These are phyloP conservation scores for Crotalus viridis DNA, from an alignment of 2,113 vertebrate genomes.

Conservation along the genomic window DNA sequence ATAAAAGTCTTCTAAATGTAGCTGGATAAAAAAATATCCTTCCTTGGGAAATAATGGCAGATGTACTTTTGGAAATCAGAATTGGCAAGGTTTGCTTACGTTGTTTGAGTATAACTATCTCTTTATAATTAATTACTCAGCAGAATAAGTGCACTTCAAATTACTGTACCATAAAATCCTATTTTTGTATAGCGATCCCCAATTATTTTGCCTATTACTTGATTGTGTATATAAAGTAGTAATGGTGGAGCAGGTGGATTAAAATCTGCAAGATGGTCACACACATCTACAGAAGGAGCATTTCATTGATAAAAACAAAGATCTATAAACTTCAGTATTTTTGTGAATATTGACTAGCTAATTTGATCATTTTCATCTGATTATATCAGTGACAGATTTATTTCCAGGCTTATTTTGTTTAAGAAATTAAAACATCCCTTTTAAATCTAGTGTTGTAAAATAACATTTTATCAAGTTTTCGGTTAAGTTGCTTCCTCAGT, in stretches of 20 bases:
- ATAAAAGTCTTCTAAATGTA: constrained; percentile 37
- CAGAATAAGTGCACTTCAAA: not conserved
- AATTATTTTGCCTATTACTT: not conserved
- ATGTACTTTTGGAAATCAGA: not conserved
- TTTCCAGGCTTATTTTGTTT: constrained; percentile 66
- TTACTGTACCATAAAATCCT: not conserved
- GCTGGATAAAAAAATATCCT: not conserved
- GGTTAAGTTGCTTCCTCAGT: constrained; percentile 46
- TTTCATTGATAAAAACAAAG: not conserved
- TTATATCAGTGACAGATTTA: constrained; percentile 50
- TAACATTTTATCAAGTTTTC: constrained; percentile 62
- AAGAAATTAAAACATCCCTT: constrained; percentile 58
- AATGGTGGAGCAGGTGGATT: not conserved
- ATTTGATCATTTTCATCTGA: constrained; percentile 34
- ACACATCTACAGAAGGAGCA: not conserved
- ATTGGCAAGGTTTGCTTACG: not conserved
- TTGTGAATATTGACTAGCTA: not conserved
- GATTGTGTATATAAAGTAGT: not conserved
- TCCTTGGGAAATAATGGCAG: not conserved
- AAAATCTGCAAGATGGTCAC: not conserved
- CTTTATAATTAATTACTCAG: not conserved
- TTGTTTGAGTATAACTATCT: constrained; percentile 37
- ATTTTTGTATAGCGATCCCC: not conserved
- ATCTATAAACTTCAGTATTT: constrained; percentile 32
- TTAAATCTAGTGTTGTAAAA: constrained; percentile 59